These are phyloP conservation scores for Heliangelus exortis DNA, from an alignment of 2,797 vertebrate genomes.

Conservation along the genomic window DNA sequence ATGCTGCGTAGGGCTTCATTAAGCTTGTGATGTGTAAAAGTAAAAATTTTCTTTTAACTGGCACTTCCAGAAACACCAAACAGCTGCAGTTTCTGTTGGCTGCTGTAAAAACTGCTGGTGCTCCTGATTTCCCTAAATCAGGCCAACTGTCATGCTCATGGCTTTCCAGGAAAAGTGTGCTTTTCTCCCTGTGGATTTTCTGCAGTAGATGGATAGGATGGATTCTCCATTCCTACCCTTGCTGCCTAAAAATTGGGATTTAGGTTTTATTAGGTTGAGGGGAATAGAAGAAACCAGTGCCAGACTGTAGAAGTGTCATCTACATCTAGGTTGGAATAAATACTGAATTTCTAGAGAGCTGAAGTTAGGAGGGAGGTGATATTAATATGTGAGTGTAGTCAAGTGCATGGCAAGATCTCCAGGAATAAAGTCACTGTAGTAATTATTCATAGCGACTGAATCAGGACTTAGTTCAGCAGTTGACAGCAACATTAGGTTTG, in stretches of 20 bases:
- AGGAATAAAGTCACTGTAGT: not conserved
- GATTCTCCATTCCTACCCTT: not conserved
- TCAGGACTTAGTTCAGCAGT: not conserved
- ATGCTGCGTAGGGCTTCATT: not conserved
- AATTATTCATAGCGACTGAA: not conserved
- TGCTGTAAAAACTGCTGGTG: not conserved
- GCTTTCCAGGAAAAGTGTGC: not conserved
- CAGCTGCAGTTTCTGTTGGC: not conserved
- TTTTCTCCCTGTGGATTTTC: rapidly evolving
- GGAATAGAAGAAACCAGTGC: not conserved
- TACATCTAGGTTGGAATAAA: not conserved
- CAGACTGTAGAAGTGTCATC: not conserved
- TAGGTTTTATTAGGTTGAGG: not conserved
- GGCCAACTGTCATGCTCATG: not conserved
- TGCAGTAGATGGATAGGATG: not conserved
- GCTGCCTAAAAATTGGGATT: not conserved
- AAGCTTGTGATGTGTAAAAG: not conserved
- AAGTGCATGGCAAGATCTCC: not conserved
- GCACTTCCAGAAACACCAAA: not conserved
- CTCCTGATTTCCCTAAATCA: not conserved
- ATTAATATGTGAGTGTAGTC: not conserved
- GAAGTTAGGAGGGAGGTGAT: not conserved
- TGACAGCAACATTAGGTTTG: not conserved
- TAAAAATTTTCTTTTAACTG: not conserved
- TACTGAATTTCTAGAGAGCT: not conserved